Evolutionary conservation across 1,140 invertebrate species (phyloP), one percentile per base, ranked within the genome.

Genomic region (Drosophila suzukii): DNA sequence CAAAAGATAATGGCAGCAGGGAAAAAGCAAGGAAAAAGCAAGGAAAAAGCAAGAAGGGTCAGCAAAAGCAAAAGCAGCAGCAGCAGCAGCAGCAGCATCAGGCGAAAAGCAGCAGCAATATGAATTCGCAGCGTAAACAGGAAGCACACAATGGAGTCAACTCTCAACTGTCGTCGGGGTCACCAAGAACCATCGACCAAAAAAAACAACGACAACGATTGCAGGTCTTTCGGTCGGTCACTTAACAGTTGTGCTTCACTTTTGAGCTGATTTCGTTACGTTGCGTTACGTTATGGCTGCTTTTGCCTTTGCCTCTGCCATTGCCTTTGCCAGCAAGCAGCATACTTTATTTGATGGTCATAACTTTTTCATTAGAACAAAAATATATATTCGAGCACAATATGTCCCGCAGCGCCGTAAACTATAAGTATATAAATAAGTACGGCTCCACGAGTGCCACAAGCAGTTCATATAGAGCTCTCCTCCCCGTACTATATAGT

Each of bases 281-380:
- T 50, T 54, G 46, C 34, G 43, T 27, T 66, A 39, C 34, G 43
- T 34, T 66, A 39, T 27, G 38, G 39, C 44, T 11, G 30, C 51
- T 56, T 38, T 44, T 71, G 50, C 44, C 73, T 24, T 38, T 43
- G 47, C 51, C 15, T 3, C 38, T 11, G 30, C 60, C 50, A 32
- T 41, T 71, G 50, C 44, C 78, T 17, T 38, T 38, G 53, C 1
- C 67, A 65, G 75, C 83, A 83, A 88, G 80, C 84, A 89, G 84
- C 77, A 89, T 89, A 89, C 84, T 89, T 89, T 90, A 90, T 89
- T 89, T 89, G 84, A 89, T 89, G 85, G 85, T 84, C 84, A 89
- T 89, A 89, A 89, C 84, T 89, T 89, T 89, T 89, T 89, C 84
- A 89, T 89, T 89, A 89, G 84, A 89, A 89, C 84, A 89, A 89